phyloP scores from a whole-genome alignment of 35 echinoderm and acorn worm species.

The Strongylocentrotus purpuratus region DNA sequence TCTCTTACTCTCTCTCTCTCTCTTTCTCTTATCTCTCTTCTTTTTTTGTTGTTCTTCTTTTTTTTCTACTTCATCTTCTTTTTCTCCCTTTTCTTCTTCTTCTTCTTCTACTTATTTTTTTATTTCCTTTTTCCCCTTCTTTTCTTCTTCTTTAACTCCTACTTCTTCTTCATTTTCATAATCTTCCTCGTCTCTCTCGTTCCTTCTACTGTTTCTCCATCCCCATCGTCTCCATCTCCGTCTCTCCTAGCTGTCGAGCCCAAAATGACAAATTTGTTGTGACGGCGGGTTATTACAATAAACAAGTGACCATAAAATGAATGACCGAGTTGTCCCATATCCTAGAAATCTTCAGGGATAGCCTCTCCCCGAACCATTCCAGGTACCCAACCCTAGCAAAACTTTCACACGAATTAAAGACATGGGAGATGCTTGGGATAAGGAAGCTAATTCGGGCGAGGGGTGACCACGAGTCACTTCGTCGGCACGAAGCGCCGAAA shows the following conservation, averaged over 20 bases:
- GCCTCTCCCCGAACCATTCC: not conserved
- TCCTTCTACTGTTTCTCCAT: not conserved
- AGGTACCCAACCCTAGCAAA: constrained; percentile 11
- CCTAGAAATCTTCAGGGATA: constrained; percentile 35
- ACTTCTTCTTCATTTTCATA: not conserved
- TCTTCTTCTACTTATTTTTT: not conserved
- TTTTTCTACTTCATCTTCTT: not conserved
- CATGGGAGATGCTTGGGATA: not conserved
- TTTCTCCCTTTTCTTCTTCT: not conserved
- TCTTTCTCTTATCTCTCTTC: not conserved
- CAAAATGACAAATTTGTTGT: constrained; percentile 39
- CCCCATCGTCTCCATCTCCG: not conserved
- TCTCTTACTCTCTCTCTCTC: not conserved
- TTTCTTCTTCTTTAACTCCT: not conserved
- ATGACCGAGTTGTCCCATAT: constrained; percentile 45
- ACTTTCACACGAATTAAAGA: constrained; percentile 8
- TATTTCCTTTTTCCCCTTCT: not conserved
- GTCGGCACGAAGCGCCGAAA: constrained; percentile 49
- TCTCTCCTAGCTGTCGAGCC: not conserved
- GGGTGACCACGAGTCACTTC: constrained; percentile 43
- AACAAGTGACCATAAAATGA: constrained; percentile 54
- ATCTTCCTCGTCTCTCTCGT: not conserved
- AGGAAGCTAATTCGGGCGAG: not conserved
- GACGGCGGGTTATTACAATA: constrained; percentile 36
- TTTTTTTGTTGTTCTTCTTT: not conserved